These are phyloP conservation scores for Mormyrops boulengeri DNA, from an alignment of 2,797 vertebrate genomes.

Conservation along the genomic window DNA sequence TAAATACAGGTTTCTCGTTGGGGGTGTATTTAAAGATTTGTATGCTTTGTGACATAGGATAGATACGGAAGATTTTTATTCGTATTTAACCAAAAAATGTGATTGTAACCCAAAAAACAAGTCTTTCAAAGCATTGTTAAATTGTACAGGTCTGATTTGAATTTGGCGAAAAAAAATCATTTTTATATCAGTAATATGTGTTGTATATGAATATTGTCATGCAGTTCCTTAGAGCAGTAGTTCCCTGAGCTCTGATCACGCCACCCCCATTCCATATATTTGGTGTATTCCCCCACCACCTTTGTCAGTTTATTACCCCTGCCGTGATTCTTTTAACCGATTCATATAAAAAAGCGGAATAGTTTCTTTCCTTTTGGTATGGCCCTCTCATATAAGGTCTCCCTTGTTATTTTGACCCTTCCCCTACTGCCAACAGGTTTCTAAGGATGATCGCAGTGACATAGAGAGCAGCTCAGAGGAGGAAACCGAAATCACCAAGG, in stretches of 20 bases:
- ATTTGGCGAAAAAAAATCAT: neutral
- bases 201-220: neutral
- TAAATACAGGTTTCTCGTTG: neutral
- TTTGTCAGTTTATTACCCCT: neutral
- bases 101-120: neutral
- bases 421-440: constrained; percentile 59
- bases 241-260: neutral
- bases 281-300: neutral
- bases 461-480: constrained; percentile 96
- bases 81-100: neutral
- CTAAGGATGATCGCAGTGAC: constrained; percentile 91
- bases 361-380: neutral
- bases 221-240: neutral
- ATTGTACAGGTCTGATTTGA: neutral
- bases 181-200: neutral
- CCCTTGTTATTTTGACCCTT: neutral
- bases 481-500: constrained; percentile 51
- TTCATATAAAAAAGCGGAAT: neutral
- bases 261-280: neutral
- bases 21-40: neutral
- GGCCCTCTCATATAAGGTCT: neutral
- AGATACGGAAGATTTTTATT: neutral
- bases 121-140: neutral
- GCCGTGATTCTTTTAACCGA: neutral
- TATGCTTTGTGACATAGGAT: neutral